These are phyloP conservation scores for Macroramphosus scolopax DNA, from an alignment of 2,797 vertebrate species.

Conservation along the genomic window DNA sequence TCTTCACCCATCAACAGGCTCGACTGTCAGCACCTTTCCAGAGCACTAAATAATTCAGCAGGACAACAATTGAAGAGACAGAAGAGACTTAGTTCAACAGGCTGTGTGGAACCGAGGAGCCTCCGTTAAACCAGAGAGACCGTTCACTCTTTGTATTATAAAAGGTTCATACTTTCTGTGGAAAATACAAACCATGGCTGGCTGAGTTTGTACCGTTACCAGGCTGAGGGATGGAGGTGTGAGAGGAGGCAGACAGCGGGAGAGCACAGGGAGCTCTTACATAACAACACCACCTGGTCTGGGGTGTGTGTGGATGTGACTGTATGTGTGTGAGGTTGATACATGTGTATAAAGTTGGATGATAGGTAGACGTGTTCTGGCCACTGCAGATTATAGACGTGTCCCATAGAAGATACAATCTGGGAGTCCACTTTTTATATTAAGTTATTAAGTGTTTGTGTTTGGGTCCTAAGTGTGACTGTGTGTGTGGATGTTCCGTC, in stretches of 20 bases:
- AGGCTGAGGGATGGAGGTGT: constrained; percentile 26
- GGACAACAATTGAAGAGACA: constrained; percentile 24
- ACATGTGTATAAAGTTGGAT: too few species aligned
- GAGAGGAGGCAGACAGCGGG: too few species aligned
- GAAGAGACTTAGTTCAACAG: constrained; percentile 4
- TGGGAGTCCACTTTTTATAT: too few species aligned
- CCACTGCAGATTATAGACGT: too few species aligned
- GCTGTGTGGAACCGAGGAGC: background rate
- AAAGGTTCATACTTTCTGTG: background rate
- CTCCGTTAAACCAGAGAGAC: background rate
- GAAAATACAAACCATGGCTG: background rate
- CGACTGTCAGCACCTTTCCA: constrained; percentile 40
- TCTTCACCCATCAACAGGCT: constrained; percentile 15
- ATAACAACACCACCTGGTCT: constrained; percentile 27
- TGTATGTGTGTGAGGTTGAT: too few species aligned
- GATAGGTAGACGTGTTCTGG: too few species aligned
- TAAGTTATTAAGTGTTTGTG: too few species aligned
- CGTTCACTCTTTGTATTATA: too few species aligned
- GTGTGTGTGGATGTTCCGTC: constrained; percentile 8
- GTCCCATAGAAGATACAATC: too few species aligned
- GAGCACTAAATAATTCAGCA: constrained; percentile 59
- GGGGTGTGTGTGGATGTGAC: constrained; percentile 2
- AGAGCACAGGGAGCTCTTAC: constrained; percentile 7
- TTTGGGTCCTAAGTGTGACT: too few species aligned
- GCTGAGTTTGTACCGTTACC: constrained; percentile 2